Evolutionary conservation across 2,888 invertebrate genomes (phyloP), one percentile per base, ranked within the genome.

Genomic region (Macroteleia sp.): DNA sequence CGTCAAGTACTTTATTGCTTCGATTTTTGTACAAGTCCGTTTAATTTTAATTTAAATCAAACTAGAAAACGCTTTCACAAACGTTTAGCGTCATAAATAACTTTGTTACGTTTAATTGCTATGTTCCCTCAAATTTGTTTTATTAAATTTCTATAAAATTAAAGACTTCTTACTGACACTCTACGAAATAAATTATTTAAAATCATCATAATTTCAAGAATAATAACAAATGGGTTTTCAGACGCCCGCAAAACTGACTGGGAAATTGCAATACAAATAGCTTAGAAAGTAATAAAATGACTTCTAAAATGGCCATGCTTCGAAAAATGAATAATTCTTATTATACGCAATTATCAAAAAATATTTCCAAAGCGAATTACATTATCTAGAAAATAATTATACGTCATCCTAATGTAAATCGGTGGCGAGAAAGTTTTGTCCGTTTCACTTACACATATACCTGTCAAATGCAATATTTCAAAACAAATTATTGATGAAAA

Each of bases 271-370:
- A 46, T 46, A 30, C 56, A 20, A 56, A 67, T 30, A 20, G 20
- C 67, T 39, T 67, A 67, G 67, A 67, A 67, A 67, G 67, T 56
- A 36, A 56, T 56, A 67, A 56, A 46, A 19, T 19, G 42, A 64
- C 25, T 48, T 30, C 14, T 9, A 19, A 3, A 14, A 14, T 8
- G 36, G 41, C n/a, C 28, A 17, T 20, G 22, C 9, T 44, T 56
- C 36, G 46, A 69, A 39, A 36, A 48, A 32, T 28, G 57, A 57
- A 69, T n/a, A n/a, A n/a, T 69, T 46, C 56, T 67, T 34, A 69
- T 57, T 57, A 17, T 57, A 28, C 30, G 30, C 32, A 30, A 69
- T 48, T 41, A 48, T 69, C 48, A 48, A 69, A 64, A 64, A 64
- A 50, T 30, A 14, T 12, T 5, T 20, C 20, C 20, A 6, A 36